Evolutionary conservation across 2,888 invertebrate genomes (phyloP), one percentile per base, ranked within the genome.

Genomic region (Linnaemya vulpina): DNA sequence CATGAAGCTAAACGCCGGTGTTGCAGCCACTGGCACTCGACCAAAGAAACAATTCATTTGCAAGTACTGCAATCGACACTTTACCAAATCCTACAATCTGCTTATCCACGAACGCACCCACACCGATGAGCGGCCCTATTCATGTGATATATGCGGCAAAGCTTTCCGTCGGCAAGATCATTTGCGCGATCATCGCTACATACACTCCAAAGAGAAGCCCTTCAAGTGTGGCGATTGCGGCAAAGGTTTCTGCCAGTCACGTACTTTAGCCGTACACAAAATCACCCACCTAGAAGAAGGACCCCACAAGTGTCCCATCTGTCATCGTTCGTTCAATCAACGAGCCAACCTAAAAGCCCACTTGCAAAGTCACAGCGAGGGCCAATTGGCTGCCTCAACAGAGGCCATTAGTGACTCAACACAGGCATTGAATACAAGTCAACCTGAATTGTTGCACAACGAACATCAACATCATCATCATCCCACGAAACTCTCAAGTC

Each of bases 121-220:
- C 92, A 99, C 98, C 49, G 98, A 98, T 91, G 98, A 99, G 93
- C 94, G 98, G 84, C 98, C 98, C 13, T 99, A 98, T 93, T 96
- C 97, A 53, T 98, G 98, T 92, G 98, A 98, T 92, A 97, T 98
- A 88, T 98, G 98, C 92, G 97, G 97, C 87, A 98, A 98, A 92
- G 97, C 98, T 22, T 99, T 98, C 94, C 94, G 98, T 86, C 94
- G 98, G 89, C 98, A 98, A 93, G 98, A 99, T 93, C 97, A 97
- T 93, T 94, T 97, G 85, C 95, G 97, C 93, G 97, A 97, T 91
- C 97, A 97, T 93, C 96, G 97, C 91, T 99, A 98, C 93, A 99
- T 99, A 87, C 99, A 99, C 93, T 98, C 98, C 87, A 99, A 99
- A 91, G 98, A 99, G 93, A 99, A 99, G 92, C 99, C 99, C 0